Percentiles rank a stretch among this genome's conserved stretches.
These are phyloP conservation scores for Hyles lineata DNA, from an alignment of 2,888 invertebrate species.

Conservation along the genomic window DNA sequence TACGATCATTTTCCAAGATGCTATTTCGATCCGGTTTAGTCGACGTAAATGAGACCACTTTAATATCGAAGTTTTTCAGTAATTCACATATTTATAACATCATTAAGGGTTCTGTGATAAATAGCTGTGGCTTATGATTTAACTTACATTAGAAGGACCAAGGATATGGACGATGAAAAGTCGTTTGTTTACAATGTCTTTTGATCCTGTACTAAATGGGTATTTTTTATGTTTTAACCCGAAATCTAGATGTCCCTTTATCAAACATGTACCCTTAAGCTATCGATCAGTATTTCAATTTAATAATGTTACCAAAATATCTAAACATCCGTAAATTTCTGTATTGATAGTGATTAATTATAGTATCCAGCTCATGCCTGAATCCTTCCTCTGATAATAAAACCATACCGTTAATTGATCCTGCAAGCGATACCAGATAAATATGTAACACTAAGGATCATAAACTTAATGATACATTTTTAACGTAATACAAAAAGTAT, in stretches of 20 bases:
- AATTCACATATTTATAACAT: background rate
- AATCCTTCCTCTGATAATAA: too few relatives aligned
- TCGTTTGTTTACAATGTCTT: background rate
- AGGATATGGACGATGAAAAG: background rate
- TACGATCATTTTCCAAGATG: background rate
- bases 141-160: constrained; percentile 1
- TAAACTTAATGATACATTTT: background rate
- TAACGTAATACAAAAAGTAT: constrained; percentile 9
- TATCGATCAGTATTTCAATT: too few relatives aligned
- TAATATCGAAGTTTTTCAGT: background rate
- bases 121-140: constrained; percentile 2
- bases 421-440: too few relatives aligned
- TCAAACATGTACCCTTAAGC: too few relatives aligned
- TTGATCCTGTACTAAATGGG: too few relatives aligned
- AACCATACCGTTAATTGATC: too few relatives aligned
- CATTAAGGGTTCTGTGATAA: background rate
- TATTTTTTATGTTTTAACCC: too few relatives aligned
- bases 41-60: background rate
- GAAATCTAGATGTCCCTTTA: too few relatives aligned
- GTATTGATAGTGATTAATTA: too few relatives aligned
- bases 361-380: too few relatives aligned
- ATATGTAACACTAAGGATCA: background rate
- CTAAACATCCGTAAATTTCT: too few relatives aligned
- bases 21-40: background rate
- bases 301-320: too few relatives aligned